Conservation (phyloP, 2,797 vertebrate genomes). For the Acrossocheilus fasciatus region DNA sequence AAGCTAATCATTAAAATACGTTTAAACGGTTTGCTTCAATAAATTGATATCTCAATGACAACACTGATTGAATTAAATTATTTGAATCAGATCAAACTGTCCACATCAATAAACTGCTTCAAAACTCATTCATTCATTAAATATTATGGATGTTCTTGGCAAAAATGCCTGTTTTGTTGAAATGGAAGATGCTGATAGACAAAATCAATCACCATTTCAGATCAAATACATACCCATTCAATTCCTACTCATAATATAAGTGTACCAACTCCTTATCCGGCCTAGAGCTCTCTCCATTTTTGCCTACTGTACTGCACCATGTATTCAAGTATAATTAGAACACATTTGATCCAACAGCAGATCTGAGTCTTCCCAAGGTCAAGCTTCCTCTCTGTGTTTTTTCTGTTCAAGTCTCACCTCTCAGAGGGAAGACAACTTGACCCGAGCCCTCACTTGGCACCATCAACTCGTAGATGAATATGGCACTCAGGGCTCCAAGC, state of each 20-base stretch:
- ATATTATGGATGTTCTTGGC: not conserved
- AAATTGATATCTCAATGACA: not conserved
- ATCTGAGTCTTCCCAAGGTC: conserved; percentile 64
- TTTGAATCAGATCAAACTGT: not conserved
- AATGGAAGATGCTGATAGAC: not conserved
- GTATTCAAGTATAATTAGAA: not conserved
- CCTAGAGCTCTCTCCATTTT: not conserved
- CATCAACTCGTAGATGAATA: conserved; percentile 64
- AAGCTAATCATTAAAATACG: not conserved
- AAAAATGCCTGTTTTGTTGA: not conserved
- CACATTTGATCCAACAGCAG: conserved; percentile 2
- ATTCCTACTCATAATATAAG: not conserved
- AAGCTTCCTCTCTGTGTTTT: conserved; percentile 53
- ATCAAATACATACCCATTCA: not conserved
- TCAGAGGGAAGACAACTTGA: conserved; percentile 58
- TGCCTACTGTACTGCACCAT: conserved; percentile 15
- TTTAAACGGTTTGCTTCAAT: not conserved
- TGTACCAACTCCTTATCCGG: not conserved
- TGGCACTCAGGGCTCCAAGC: conserved; percentile 72
- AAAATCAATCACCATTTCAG: not conserved
- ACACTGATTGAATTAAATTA: not conserved
- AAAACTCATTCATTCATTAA: not conserved
- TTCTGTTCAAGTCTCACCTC: conserved; percentile 58
- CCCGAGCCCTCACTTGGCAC: conserved; percentile 75
- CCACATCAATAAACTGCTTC: not conserved